Percentiles rank a stretch among this genome's conserved stretches.
Conservation (phyloP, 2,888 invertebrate species). For the Drymonia ruficornis region DNA sequence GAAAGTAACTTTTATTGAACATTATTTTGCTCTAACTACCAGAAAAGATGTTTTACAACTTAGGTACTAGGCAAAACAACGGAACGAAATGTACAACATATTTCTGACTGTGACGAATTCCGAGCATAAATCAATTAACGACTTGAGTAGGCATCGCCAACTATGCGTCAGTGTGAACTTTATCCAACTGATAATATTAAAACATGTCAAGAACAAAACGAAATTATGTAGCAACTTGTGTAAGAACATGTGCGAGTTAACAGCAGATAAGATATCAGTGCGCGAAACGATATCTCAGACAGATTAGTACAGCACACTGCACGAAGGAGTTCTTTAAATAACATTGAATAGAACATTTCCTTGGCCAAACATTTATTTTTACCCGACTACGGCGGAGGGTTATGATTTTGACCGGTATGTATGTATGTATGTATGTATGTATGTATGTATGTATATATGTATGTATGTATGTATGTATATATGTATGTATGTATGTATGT, state of each 20-base stretch:
- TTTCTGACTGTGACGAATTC: not conserved
- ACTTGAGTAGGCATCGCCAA: not conserved
- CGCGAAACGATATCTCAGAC: slow-evolving; percentile 1
- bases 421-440: too few relatives aligned
- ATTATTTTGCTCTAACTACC: not conserved
- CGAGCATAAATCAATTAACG: not conserved
- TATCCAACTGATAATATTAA: not conserved
- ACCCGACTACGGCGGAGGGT: too few relatives aligned
- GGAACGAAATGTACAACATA: not conserved
- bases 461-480: too few relatives aligned
- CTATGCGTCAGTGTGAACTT: not conserved
- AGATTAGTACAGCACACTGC: not conserved
- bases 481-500: too few relatives aligned
- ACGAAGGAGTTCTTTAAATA: not conserved
- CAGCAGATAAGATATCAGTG: slow-evolving; percentile 17
- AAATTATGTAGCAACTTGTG: slow-evolving; percentile 10
- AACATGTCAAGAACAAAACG: slow-evolving; percentile 17
- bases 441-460: too few relatives aligned
- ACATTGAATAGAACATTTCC: too few relatives aligned
- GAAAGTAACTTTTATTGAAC: not conserved
- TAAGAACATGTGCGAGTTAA: slow-evolving; percentile 1
- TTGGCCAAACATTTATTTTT: too few relatives aligned
- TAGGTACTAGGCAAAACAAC: not conserved
- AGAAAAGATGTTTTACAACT: not conserved
- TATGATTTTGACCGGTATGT: too few relatives aligned